Evolutionary conservation across 2,113 vertebrate genomes (phyloP).

Genomic region (Cebidichthys violaceus): DNA sequence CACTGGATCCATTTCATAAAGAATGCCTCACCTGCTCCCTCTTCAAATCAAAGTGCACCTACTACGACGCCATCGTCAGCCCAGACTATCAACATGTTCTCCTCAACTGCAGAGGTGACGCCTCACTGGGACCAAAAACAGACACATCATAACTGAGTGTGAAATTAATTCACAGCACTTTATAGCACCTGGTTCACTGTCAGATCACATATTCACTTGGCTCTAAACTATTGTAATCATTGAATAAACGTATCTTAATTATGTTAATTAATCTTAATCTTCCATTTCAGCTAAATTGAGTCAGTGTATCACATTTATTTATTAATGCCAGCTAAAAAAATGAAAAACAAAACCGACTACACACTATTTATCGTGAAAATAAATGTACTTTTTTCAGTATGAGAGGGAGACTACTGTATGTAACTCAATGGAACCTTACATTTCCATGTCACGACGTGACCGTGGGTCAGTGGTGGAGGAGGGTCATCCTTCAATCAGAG

Average conservation of each 20-base stretch:
- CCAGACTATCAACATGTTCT: conserved; percentile 67
- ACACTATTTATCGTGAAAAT: neutral
- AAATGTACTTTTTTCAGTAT: neutral
- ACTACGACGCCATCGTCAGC: conserved; percentile 69
- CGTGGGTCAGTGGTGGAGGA: no score
- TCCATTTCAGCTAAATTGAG: neutral
- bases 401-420: neutral
- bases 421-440: neutral
- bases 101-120: conserved; percentile 79
- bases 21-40: conserved; percentile 80
- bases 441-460: no score
- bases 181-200: neutral
- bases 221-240: neutral
- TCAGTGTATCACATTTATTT: neutral
- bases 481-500: no score
- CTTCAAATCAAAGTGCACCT: conserved; percentile 72
- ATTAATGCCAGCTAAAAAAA: neutral
- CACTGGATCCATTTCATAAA: conserved; percentile 63
- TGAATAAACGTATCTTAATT: neutral
- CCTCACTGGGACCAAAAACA: neutral
- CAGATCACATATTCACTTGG: neutral
- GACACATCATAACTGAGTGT: neutral
- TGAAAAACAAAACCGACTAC: neutral
- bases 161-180: neutral
- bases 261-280: neutral